A percentile compares a stretch with the other conserved stretches of the same genome.
Conservation (phyloP, 1,140 invertebrate species). For the Drosophila neocordata region DNA sequence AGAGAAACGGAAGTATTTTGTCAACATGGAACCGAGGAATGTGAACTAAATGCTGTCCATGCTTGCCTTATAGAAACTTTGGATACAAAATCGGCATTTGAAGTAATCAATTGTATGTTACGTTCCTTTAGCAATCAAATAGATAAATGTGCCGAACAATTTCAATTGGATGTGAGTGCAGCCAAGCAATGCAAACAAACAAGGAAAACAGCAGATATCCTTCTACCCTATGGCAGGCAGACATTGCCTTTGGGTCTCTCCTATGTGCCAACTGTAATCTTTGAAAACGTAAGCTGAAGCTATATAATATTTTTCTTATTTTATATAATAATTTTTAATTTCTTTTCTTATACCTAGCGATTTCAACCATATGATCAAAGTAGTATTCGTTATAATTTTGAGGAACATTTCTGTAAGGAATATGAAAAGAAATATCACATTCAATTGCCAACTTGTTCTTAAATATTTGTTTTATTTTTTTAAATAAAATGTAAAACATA, state of each 20-base stretch:
- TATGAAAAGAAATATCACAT: constrained; percentile 60
- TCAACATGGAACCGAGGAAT: constrained; percentile 68
- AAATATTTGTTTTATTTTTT: background rate
- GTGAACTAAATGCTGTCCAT: constrained; percentile 76
- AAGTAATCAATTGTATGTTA: constrained; percentile 71
- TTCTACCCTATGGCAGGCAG: constrained; percentile 63
- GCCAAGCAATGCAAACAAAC: constrained; percentile 57
- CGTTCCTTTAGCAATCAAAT: constrained; percentile 50
- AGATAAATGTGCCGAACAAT: constrained; percentile 48
- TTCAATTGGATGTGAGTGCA: constrained; percentile 51
- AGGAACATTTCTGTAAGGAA: constrained; percentile 53
- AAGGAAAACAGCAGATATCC: constrained; percentile 57
- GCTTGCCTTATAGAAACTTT: constrained; percentile 69
- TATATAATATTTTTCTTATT: background rate
- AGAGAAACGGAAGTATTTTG: constrained; percentile 53
- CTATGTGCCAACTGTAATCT: constrained; percentile 75
- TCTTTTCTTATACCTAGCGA: constrained; percentile 25
- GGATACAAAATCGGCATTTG: constrained; percentile 44
- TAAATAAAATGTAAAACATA: too few relatives aligned
- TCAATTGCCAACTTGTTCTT: constrained; percentile 46
- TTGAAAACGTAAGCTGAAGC: constrained; percentile 73
- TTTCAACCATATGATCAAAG: constrained; percentile 66
- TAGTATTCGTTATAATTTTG: constrained; percentile 70
- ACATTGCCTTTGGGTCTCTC: constrained; percentile 61
- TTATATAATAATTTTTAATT: background rate